These are phyloP conservation scores for Parnassius apollo DNA, from an alignment of 2,888 invertebrate species.

Conservation along the genomic window DNA sequence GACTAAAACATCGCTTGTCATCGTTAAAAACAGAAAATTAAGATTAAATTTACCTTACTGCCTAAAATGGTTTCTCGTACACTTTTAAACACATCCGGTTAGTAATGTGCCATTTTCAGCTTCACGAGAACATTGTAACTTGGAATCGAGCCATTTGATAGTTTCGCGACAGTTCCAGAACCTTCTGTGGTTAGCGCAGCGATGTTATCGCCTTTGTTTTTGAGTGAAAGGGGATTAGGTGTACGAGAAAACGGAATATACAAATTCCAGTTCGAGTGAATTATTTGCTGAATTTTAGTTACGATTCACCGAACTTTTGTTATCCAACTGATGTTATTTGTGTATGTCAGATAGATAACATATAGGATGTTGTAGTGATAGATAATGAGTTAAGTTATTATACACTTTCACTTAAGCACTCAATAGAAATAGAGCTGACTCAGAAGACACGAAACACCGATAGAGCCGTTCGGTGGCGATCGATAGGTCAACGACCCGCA, in stretches of 20 bases:
- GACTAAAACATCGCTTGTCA: too few relatives aligned
- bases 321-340: too few relatives aligned
- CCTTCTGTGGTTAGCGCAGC: conserved; percentile 7
- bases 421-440: not conserved
- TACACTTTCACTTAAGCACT: too few relatives aligned
- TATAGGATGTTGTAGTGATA: too few relatives aligned
- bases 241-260: not conserved
- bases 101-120: conserved; percentile 4
- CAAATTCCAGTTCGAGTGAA: too few relatives aligned
- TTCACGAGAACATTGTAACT: conserved; percentile 1
- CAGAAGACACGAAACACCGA: conserved; percentile 29
- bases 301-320: too few relatives aligned
- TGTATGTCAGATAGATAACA: too few relatives aligned
- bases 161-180: conserved; percentile 6
- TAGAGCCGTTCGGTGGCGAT: conserved; percentile 38
- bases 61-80: conserved; percentile 1
- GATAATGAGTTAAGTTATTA: too few relatives aligned
- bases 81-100: conserved; percentile 3
- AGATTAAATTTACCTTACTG: not conserved
- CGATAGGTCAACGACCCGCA: conserved; percentile 55
- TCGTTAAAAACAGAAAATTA: too few relatives aligned
- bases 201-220: conserved; percentile 11
- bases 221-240: conserved; percentile 9
- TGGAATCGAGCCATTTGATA: conserved; percentile 20
- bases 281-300: too few relatives aligned